Conservation (phyloP, 2,888 invertebrate species). For the Catocala sponsa region DNA sequence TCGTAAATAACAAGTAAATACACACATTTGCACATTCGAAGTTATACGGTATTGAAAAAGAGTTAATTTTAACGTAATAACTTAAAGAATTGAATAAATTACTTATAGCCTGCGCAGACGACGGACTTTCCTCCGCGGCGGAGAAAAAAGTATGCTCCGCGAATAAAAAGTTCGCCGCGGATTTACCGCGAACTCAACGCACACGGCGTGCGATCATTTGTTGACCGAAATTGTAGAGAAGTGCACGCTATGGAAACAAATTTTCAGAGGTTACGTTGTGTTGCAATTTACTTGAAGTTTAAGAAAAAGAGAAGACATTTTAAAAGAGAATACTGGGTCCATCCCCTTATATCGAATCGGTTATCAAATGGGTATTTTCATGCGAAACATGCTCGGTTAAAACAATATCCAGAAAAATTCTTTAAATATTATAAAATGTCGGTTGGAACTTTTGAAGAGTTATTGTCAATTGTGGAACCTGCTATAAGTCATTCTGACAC, state of each 20-base stretch:
- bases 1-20: too few relatives aligned
- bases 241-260: background rate
- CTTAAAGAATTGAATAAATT: too few relatives aligned
- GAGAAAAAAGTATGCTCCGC: background rate
- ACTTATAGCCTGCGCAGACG: background rate
- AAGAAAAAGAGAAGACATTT: slow-evolving; percentile 6
- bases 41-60: too few relatives aligned
- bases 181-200: slow-evolving; percentile 6
- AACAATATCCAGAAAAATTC: slow-evolving; percentile 9
- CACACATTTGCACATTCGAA: too few relatives aligned
- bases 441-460: slow-evolving; percentile 7
- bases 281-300: slow-evolving; percentile 4
- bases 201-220: slow-evolving; percentile 1
- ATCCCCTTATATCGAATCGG: slow-evolving; percentile 14
- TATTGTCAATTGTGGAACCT: background rate
- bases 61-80: too few relatives aligned
- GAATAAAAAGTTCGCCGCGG: slow-evolving; percentile 1
- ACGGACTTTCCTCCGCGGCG: background rate
- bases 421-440: slow-evolving; percentile 7
- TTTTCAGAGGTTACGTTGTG: slow-evolving; percentile 4
- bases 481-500: background rate
- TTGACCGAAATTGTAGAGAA: background rate
- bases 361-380: slow-evolving; percentile 14
- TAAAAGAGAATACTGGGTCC: slow-evolving; percentile 12
- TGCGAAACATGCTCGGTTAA: slow-evolving; percentile 9